Evolutionary conservation across 2,113 vertebrate species (phyloP), one percentile per base, ranked within the genome.

Genomic region (Anseranas semipalmata): DNA sequence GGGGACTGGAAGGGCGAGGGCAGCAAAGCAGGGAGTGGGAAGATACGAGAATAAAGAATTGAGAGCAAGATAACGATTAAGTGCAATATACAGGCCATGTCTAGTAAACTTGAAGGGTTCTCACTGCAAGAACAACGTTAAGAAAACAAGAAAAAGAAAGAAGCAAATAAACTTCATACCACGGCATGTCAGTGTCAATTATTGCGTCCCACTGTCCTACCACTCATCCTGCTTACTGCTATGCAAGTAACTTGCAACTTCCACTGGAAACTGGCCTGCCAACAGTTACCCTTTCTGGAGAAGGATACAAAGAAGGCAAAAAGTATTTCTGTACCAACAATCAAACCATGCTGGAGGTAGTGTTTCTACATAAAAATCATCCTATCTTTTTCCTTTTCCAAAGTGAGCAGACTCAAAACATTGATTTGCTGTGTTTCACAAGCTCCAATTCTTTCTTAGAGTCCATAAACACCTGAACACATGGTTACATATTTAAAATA

Each of bases 141-240:
- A 22, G 12, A 43, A 59, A 52, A 52, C 32, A n/a, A 35, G 19
- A n/a, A 19, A 30, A 70, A 55, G 70, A 43, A 27, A 37, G 58
- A 43, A 28, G 1, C 18, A 83, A 13, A 65, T 10, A 59, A 92
- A n/a, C 5, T 35, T 89, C 30, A 21, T 22, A 68, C 10, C 18
- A 28, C 78, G 16, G 37, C 21, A n/a, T 1, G 1, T 6, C 15
- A 50, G 32, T 1, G 1, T 6, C 15, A 50, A 27, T 50, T 21
- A 25, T 0, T 10, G 14, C 10, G 71, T 15, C 45, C 71, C 45
- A 32, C 39, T 41, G 18, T 22, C n/a, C 28, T 33, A 9, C 48
- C 16, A 12, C 12, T 76, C 25, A 77, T 55, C 19, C 43, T 12
- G 5, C 17, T 60, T 50, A 30, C 0, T 41, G 46, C 1, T 2